Evolutionary conservation across 1,140 invertebrate genomes (phyloP).

Genomic region (Drosophila obscura): DNA sequence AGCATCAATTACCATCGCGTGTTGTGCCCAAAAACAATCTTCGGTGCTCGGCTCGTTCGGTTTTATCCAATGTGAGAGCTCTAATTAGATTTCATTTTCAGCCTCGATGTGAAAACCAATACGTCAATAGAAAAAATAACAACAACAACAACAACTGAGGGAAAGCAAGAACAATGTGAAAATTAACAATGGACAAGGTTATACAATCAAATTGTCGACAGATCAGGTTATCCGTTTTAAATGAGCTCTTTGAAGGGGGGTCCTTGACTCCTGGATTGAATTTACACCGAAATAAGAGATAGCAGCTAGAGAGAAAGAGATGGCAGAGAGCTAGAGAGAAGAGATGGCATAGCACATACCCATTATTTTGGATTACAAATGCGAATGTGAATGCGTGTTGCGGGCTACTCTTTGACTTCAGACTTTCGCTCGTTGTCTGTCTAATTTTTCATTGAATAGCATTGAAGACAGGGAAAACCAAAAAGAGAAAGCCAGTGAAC

Average conservation of each 20-base stretch:
- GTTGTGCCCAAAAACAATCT: conserved; percentile 34
- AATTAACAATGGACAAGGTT: conserved; percentile 50
- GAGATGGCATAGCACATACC: conserved; percentile 4
- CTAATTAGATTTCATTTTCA: conserved; percentile 70
- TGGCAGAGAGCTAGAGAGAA: too few relatives aligned
- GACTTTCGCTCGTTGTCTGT: conserved; percentile 7
- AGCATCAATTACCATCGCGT: conserved; percentile 35
- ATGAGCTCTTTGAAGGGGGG: neutral
- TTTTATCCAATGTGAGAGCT: conserved; percentile 14
- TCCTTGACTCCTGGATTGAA: neutral
- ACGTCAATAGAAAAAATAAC: conserved; percentile 27
- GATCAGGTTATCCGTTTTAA: conserved; percentile 5
- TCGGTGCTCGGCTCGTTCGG: neutral
- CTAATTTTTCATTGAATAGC: conserved; percentile 60
- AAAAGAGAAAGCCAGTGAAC: too few relatives aligned
- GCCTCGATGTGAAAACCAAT: conserved; percentile 49
- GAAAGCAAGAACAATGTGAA: neutral
- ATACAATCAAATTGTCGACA: conserved; percentile 18
- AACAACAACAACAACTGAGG: conserved; percentile 20
- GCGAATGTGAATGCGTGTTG: neutral
- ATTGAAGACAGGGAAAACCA: conserved; percentile 55
- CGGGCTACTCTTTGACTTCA: neutral
- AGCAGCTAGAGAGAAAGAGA: neutral
- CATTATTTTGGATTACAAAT: conserved; percentile 36
- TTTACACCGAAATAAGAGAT: neutral